Percentiles rank a stretch among this genome's conserved stretches.
Conservation (phyloP, 2,797 vertebrate genomes). For the Hoplostethus atlanticus region DNA sequence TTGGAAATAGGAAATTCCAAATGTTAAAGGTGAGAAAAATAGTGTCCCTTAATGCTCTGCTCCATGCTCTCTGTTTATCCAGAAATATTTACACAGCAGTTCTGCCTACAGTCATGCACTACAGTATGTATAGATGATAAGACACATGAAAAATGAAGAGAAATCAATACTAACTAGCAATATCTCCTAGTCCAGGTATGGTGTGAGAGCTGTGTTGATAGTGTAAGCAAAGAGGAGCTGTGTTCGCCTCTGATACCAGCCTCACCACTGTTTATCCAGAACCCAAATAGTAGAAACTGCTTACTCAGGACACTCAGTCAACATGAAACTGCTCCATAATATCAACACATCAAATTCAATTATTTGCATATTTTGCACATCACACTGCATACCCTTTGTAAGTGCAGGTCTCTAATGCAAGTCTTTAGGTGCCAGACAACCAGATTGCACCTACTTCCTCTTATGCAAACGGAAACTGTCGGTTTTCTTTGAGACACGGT, state of each 20-base stretch:
- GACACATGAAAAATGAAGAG: neutral
- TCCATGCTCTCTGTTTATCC: neutral
- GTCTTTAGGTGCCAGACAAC: neutral
- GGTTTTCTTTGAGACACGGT: neutral
- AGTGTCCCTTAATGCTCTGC: neutral
- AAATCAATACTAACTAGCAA: neutral
- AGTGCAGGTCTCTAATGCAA: neutral
- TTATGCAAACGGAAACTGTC: neutral
- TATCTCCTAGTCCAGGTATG: neutral
- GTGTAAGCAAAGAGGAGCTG: constrained; percentile 42
- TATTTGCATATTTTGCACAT: neutral
- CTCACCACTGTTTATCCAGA: constrained; percentile 43
- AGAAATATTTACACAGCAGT: neutral
- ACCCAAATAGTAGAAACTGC: neutral
- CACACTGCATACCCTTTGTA: neutral
- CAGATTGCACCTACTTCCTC: constrained; percentile 3
- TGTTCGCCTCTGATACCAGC: constrained; percentile 9
- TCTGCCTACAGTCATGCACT: neutral
- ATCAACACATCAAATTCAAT: neutral
- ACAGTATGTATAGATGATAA: neutral
- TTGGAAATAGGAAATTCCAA: constrained; percentile 26
- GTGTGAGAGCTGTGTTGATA: constrained; percentile 10
- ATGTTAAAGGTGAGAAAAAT: constrained; percentile 20
- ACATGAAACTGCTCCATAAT: too few species aligned
- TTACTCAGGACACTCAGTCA: too few species aligned